Conservation (phyloP, 2,797 vertebrate genomes). For the Chelon labrosus region DNA sequence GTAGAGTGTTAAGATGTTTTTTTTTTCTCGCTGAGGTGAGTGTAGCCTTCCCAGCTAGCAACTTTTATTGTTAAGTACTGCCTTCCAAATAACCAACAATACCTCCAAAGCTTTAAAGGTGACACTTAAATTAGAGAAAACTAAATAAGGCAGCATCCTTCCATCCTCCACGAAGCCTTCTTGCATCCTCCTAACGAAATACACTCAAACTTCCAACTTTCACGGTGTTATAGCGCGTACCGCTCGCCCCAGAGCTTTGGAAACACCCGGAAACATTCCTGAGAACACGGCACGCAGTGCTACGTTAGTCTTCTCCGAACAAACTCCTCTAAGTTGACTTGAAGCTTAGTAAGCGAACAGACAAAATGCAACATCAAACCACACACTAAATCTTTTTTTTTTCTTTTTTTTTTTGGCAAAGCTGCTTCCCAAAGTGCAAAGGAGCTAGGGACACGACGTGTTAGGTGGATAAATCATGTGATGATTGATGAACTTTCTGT, state of each 20-base stretch:
- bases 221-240: slow-evolving; percentile 18
- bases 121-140: slow-evolving; percentile 70
- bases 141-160: slow-evolving; percentile 56
- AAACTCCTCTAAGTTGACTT: slow-evolving; percentile 49
- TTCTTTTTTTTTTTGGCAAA: slow-evolving; percentile 20
- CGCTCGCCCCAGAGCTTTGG: slow-evolving; percentile 46
- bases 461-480: slow-evolving; percentile 47
- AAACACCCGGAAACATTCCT: slow-evolving; percentile 75
- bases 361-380: slow-evolving; percentile 23
- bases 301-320: slow-evolving; percentile 48
- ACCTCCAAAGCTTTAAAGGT: slow-evolving; percentile 80
- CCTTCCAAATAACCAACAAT: slow-evolving; percentile 79
- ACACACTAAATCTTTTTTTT: slow-evolving; percentile 17
- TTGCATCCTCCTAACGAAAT: slow-evolving; percentile 41
- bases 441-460: slow-evolving; percentile 51
- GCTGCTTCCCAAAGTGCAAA: slow-evolving; percentile 71
- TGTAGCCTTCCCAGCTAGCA: slow-evolving; percentile 60
- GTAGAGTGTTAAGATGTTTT: slow-evolving; percentile 66
- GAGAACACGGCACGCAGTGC: slow-evolving; percentile 39
- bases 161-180: slow-evolving; percentile 47
- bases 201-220: slow-evolving; percentile 54
- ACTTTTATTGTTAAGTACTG: slow-evolving; percentile 73
- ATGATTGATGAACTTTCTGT: slow-evolving; percentile 46
- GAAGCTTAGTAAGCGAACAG: slow-evolving; percentile 45
- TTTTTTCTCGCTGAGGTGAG: slow-evolving; percentile 60